These are phyloP conservation scores for Drusus annulatus DNA, from an alignment of 1,140 invertebrate species.

Conservation along the genomic window DNA sequence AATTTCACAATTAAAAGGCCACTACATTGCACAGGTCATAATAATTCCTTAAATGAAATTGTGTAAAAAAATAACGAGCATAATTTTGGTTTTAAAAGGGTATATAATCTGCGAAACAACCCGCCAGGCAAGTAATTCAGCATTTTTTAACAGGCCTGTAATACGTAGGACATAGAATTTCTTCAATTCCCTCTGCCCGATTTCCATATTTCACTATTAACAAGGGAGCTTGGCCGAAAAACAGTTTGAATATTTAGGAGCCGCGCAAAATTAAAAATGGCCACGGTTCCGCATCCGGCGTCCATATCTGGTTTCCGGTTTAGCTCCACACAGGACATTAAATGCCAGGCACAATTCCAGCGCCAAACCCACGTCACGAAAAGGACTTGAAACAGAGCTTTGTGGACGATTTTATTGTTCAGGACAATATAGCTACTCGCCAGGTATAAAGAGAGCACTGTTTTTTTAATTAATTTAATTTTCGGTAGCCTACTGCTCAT, in stretches of 20 bases:
- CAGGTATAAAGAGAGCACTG: too few species aligned
- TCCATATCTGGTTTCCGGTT: conserved; percentile 31
- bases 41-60: too few species aligned
- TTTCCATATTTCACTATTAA: conserved; percentile 36
- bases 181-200: conserved; percentile 31
- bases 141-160: not conserved
- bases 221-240: conserved; percentile 26
- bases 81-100: too few species aligned
- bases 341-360: conserved; percentile 1
- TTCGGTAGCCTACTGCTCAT: too few species aligned
- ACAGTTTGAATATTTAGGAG: conserved; percentile 36
- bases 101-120: too few species aligned
- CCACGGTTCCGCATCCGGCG: conserved; percentile 24
- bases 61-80: too few species aligned
- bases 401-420: too few species aligned
- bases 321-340: not conserved
- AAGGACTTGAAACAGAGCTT: not conserved
- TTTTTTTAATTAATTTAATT: too few species aligned
- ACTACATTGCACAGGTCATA: too few species aligned
- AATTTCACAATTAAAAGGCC: too few species aligned
- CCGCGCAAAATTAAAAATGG: conserved; percentile 42
- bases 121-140: not conserved
- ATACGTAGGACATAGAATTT: conserved; percentile 1
- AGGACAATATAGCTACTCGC: too few species aligned
- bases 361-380: conserved; percentile 18